Conservation (phyloP, 2,888 invertebrate species). For the Digitonthophagus gazella region DNA sequence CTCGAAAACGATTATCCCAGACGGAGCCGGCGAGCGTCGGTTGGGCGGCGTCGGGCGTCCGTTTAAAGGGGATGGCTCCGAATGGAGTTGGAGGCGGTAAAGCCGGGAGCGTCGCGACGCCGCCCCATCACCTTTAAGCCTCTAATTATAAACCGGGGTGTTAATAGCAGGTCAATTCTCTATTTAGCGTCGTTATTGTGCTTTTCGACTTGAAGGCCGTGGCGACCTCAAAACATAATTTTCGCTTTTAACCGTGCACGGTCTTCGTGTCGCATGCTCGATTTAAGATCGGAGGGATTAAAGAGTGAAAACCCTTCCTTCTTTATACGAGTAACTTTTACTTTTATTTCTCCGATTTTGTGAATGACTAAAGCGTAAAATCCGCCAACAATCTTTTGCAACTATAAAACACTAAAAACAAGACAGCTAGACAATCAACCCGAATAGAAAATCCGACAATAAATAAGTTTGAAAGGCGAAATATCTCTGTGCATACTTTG, state of each 20-base stretch:
- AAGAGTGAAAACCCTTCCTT: neutral
- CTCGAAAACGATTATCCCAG: slow-evolving; percentile 47
- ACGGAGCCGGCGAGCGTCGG: slow-evolving; percentile 34
- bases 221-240: slow-evolving; percentile 24
- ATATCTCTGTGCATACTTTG: neutral
- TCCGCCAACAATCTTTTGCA: no score
- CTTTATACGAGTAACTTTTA: no score
- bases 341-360: neutral
- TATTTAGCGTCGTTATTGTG: slow-evolving; percentile 42
- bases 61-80: slow-evolving; percentile 45
- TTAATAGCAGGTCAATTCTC: slow-evolving; percentile 49
- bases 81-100: slow-evolving; percentile 34
- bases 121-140: slow-evolving; percentile 40
- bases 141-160: slow-evolving; percentile 49
- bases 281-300: neutral
- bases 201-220: slow-evolving; percentile 27
- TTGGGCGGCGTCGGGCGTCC: slow-evolving; percentile 38
- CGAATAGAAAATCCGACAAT: neutral
- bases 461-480: neutral
- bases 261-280: slow-evolving; percentile 11
- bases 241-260: slow-evolving; percentile 10
- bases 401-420: no score
- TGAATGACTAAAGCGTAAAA: neutral
- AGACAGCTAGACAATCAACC: neutral
- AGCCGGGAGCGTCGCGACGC: slow-evolving; percentile 13